Base-by-base conservation (phyloP, 2,797 vertebrate genomes). In the Hylomyscus alleni region DNA sequence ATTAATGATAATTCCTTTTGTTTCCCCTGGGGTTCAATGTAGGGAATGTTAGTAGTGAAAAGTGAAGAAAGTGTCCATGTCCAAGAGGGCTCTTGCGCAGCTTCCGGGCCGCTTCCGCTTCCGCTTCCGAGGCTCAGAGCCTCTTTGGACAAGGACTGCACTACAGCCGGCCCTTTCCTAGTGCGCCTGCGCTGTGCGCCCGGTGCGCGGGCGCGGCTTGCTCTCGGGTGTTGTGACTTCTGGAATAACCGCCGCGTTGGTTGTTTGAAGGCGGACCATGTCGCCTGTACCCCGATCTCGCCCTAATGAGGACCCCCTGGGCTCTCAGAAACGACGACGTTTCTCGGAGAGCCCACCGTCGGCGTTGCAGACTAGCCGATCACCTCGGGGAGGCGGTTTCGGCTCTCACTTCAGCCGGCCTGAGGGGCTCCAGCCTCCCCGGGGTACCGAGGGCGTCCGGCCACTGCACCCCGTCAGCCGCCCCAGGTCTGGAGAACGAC, bases 241-340 rank as follows among this genome's bases (percentile, higher is more conserved):
- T n/a, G 4, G 12, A 1, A 19, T 62, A 60, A 88, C 62, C 1
- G 26, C 0, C 0, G 2, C 31, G 1, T 15, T 0, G 44, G 3
- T 19, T 29, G 0, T 2, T 7, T 6, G 77, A 15, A 24, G 29
- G 9, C 1, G 1, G 34, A 4, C 29, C 0, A 90, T 97, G 97
- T 82, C 81, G 0, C 67, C 56, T 0, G 91, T 80, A 0, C 89
- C 52, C 10, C 0, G 50, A 8, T 47, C 93, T 24, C 47, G 77
- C 9, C 69, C 4, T 4, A 26, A n/a, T 3, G 86, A 91, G 62
- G 95, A 96, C 52, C 2, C 37, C 13, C 13, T 6, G 3, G 56
- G 14, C 54, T 31, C 65, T 37, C 14, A 24, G 86, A 47, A 65
- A 44, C 56, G 4, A 34, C 52, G n/a, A 6, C 62, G 80, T 24